These are phyloP conservation scores for Scaptomyza cyrtandrae DNA, from an alignment of 2,888 invertebrate species.

Conservation along the genomic window DNA sequence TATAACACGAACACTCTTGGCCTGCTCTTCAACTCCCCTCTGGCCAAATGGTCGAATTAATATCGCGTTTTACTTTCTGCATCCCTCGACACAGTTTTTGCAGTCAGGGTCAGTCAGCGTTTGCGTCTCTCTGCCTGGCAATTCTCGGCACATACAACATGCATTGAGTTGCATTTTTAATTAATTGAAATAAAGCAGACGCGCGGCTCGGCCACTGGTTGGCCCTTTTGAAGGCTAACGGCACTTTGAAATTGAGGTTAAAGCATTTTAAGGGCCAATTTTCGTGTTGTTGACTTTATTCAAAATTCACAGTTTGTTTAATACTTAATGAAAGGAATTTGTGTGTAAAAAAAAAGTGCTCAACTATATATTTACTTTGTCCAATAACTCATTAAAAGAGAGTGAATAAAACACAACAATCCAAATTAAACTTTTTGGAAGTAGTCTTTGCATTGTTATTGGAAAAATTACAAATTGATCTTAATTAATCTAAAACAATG, in stretches of 20 bases:
- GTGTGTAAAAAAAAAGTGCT: not conserved
- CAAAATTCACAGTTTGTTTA: not conserved
- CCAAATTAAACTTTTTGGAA: not conserved
- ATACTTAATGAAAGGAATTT: not conserved
- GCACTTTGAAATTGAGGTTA: conserved; percentile 36
- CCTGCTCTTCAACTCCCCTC: conserved; percentile 25
- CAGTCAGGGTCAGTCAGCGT: conserved; percentile 52
- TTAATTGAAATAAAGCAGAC: conserved; percentile 66
- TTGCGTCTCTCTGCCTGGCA: conserved; percentile 26
- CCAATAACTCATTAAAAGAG: not conserved
- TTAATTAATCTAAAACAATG: not conserved
- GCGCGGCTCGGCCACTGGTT: conserved; percentile 41
- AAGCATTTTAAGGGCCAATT: conserved; percentile 36
- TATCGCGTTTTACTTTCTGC: conserved; percentile 55
- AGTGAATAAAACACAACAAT: not conserved
- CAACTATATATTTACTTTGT: not conserved
- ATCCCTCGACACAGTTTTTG: conserved; percentile 53
- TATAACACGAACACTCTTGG: conserved; percentile 17
- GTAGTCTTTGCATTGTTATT: not conserved
- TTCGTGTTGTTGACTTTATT: conserved; percentile 13
- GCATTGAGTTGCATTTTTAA: conserved; percentile 72
- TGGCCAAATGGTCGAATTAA: conserved; percentile 51
- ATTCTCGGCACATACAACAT: conserved; percentile 46
- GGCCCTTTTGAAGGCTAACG: conserved; percentile 44
- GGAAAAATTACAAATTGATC: not conserved